Conservation (phyloP, 2,888 invertebrate species). For the Bombylius major region DNA sequence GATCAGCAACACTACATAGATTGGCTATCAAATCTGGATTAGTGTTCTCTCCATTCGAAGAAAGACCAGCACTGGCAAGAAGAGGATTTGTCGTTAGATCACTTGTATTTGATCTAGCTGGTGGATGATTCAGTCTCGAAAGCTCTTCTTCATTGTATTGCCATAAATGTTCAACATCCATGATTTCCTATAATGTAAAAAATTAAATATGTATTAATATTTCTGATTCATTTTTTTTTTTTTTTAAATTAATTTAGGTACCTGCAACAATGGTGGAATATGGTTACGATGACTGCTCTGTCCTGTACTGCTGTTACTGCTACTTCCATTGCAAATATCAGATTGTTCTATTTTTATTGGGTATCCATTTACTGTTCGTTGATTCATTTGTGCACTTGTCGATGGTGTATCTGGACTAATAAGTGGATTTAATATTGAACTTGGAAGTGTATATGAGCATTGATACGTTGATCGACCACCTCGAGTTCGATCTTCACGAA, state of each 20-base stretch:
- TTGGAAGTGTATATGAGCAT: constrained; percentile 81
- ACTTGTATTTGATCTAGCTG: constrained; percentile 19
- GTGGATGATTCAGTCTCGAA: constrained; percentile 45
- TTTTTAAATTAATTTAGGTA: not conserved
- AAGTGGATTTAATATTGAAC: constrained; percentile 43
- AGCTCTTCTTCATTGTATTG: constrained; percentile 80
- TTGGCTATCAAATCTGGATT: constrained; percentile 79
- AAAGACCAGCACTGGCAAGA: constrained; percentile 41
- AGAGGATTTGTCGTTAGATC: constrained; percentile 42
- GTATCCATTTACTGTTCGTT: constrained; percentile 34
- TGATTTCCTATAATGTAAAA: constrained; percentile 60
- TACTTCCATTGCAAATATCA: constrained; percentile 23
- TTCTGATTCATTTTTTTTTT: no score
- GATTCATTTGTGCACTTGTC: constrained; percentile 17
- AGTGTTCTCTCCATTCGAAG: constrained; percentile 44
- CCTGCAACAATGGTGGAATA: constrained; percentile 40
- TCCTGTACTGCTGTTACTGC: constrained; percentile 7
- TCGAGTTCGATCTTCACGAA: constrained; percentile 85
- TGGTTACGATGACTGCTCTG: constrained; percentile 24
- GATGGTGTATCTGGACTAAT: constrained; percentile 35
- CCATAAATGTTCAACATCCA: constrained; percentile 93
- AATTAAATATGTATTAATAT: not conserved
- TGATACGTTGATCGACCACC: constrained; percentile 95
- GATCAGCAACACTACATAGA: constrained; percentile 88
- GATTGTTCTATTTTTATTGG: constrained; percentile 41